phyloP scores from a whole-genome alignment of 1,140 invertebrate genomes.

The Ceratoteleas bidentatus region DNA sequence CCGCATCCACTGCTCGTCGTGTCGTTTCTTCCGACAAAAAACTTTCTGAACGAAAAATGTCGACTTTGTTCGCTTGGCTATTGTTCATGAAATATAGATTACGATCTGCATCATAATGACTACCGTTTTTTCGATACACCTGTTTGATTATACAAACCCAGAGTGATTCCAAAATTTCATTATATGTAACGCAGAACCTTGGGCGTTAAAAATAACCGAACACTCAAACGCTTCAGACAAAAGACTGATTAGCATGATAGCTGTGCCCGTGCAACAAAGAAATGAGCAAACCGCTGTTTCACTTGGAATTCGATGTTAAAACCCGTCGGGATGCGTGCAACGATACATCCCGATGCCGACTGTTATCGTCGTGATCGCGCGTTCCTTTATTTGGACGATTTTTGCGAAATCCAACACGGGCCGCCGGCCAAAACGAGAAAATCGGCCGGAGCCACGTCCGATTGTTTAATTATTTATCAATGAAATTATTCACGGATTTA shows the following conservation, averaged over 20 bases:
- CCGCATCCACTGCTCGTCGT: background rate
- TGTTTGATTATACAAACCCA: background rate
- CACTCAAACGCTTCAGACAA: slow-evolving; percentile 26
- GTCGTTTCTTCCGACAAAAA: background rate
- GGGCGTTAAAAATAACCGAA: slow-evolving; percentile 25
- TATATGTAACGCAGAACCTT: slow-evolving; percentile 18
- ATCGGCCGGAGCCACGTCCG: slow-evolving; percentile 9
- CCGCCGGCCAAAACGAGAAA: slow-evolving; percentile 19
- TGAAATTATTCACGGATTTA: slow-evolving; percentile 31
- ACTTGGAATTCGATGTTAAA: slow-evolving; percentile 44
- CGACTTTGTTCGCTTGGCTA: background rate
- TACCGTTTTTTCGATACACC: slow-evolving; percentile 2
- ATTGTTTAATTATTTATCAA: slow-evolving; percentile 27
- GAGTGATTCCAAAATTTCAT: slow-evolving; percentile 16
- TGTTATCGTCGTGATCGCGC: slow-evolving; percentile 41
- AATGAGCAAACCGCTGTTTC: slow-evolving; percentile 48
- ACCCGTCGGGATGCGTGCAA: slow-evolving; percentile 25
- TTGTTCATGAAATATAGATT: background rate
- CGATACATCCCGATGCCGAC: slow-evolving; percentile 40
- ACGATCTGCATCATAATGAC: slow-evolving; percentile 1
- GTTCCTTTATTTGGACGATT: slow-evolving; percentile 49
- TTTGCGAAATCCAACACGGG: slow-evolving; percentile 22
- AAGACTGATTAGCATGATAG: slow-evolving; percentile 48
- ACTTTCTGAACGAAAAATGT: background rate
- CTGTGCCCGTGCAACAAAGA: slow-evolving; percentile 41